Evolutionary conservation across 2,797 vertebrate species (phyloP), one percentile per base, ranked within the genome.

Genomic region (Danio aesculapii): DNA sequence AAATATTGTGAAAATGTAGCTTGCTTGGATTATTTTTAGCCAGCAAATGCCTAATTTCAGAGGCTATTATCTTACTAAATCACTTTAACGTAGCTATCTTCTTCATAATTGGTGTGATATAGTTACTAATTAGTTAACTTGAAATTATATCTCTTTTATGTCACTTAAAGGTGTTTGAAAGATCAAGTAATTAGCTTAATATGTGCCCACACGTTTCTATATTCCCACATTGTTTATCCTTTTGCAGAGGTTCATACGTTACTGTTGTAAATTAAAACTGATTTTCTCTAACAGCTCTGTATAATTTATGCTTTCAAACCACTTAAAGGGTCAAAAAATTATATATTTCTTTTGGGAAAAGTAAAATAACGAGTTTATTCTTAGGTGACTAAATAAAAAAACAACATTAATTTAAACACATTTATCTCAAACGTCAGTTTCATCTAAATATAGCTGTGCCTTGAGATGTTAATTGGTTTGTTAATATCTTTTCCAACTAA

Each of bases 101-200:
- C 21, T 46, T 21, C 39, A 79, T 72, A 72, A 72, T 55, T 71
- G 52, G n/a, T 21, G 49, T 39, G 8, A 66, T 55, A 43, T 58
- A 58, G 43, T 67, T 58, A 67, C 52, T 64, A 80, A 66, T 73
- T 73, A 73, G 59, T 43, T 39, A 72, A 80, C 68, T 64, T 79
- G 62, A 73, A 74, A 67, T 67, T 41, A 50, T 44, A 39, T 73
- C 8, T 73, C n/a, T 58, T 50, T 67, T 19, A 59, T 59, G 6
- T 11, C n/a, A 59, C 63, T 59, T 66, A 16, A 49, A 81, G 63
- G 44, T 66, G 62, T 67, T 71, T 6, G 43, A 71, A 72, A 71
- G 57, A 62, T 69, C 44, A 70, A 61, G 66, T 53, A 79, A 79
- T 79, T 79, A 72, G 30, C 70, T 59, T 5, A 21, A 53, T 39